phyloP scores from a whole-genome alignment of 2,113 vertebrate genomes.

The Macheiramphus alcinus region DNA sequence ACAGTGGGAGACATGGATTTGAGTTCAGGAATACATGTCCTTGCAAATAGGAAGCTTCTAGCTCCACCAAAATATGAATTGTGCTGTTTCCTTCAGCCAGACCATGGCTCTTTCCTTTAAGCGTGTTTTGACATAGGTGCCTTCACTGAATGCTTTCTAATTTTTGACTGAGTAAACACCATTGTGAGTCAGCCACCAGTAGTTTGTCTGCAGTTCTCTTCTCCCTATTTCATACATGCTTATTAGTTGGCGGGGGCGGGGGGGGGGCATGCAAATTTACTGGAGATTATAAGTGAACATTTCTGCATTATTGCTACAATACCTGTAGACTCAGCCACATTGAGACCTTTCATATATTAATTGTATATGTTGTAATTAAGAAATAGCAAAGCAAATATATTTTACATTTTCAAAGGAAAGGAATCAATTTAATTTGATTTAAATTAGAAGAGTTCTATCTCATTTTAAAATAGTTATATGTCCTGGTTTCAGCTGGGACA shows the following conservation, averaged over 20 bases:
- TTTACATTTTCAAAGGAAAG: neutral
- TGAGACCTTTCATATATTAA: accelerated
- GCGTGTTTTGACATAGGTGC: neutral
- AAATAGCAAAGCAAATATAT: neutral
- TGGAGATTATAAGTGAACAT: neutral
- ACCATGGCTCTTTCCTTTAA: neutral
- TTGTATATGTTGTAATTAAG: neutral
- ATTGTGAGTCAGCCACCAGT: neutral
- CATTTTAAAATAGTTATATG: neutral
- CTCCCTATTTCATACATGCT: neutral
- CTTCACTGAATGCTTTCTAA: neutral
- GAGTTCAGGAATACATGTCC: neutral
- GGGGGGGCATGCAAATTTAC: neutral
- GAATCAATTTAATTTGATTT: neutral
- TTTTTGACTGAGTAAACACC: neutral
- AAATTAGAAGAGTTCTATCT: neutral
- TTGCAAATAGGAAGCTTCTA: neutral
- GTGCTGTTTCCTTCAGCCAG: neutral
- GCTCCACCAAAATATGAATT: neutral
- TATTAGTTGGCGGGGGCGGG: neutral
- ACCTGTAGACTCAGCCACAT: accelerated
- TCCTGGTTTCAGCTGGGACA: too few relatives aligned
- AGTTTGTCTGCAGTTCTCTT: neutral
- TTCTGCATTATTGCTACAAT: neutral
- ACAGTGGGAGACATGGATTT: neutral